Conservation (phyloP, 2,797 vertebrate genomes). For the Brachyalestes nurse region DNA sequence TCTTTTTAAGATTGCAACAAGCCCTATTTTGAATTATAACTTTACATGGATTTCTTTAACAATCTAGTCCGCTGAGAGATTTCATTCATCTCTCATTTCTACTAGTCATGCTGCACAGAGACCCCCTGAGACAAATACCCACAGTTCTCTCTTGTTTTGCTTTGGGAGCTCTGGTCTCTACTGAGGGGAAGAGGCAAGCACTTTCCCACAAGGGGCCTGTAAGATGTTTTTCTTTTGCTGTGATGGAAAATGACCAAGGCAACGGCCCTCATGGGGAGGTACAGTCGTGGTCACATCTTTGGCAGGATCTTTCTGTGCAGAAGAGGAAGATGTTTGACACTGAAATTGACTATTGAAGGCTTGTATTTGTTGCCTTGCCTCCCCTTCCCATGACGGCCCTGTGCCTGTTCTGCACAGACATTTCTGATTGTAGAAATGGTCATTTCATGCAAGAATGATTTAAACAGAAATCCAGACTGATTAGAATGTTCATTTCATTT, state of each 20-base stretch:
- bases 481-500: neutral
- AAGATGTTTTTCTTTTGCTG: slow-evolving; percentile 63
- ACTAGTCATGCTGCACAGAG: slow-evolving; percentile 26
- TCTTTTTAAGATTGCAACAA: neutral
- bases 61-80: neutral
- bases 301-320: slow-evolving; percentile 27
- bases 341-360: slow-evolving; percentile 27
- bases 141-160: slow-evolving; percentile 59
- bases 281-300: slow-evolving; percentile 59
- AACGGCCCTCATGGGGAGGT: slow-evolving; percentile 71
- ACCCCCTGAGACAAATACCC: slow-evolving; percentile 59
- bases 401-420: neutral
- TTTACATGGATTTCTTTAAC: neutral
- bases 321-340: slow-evolving; percentile 16
- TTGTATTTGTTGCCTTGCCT: neutral
- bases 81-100: slow-evolving; percentile 29
- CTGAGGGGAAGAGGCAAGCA: slow-evolving; percentile 55
- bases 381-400: neutral
- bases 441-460: too few relatives aligned
- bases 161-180: slow-evolving; percentile 48
- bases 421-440: neutral
- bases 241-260: slow-evolving; percentile 79
- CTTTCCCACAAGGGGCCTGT: slow-evolving; percentile 64
- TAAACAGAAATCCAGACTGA: neutral
- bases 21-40: neutral